phyloP scores from a whole-genome alignment of 1,140 invertebrate genomes.

The Phortica variegata region DNA sequence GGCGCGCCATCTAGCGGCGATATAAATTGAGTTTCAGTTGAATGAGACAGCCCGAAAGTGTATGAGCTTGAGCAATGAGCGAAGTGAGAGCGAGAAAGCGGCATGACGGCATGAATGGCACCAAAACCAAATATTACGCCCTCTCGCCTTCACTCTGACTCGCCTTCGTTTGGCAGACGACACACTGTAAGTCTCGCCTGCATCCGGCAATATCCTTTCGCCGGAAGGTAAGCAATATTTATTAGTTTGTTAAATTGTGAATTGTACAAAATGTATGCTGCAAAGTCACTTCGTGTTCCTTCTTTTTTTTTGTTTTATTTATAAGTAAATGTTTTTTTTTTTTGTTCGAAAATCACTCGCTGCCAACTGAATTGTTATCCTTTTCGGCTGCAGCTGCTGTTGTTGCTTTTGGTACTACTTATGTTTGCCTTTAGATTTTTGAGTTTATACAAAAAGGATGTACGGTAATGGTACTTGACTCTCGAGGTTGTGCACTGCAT shows the following conservation, averaged over 20 bases:
- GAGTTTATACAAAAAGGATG: constrained; percentile 2
- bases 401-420: constrained; percentile 7
- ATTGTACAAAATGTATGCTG: constrained; percentile 26
- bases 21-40: neutral
- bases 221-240: constrained; percentile 54
- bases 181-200: neutral
- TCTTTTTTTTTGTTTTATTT: neutral
- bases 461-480: constrained; percentile 9
- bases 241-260: constrained; percentile 57
- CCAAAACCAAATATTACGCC: too few relatives aligned
- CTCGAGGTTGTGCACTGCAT: constrained; percentile 12
- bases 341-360: constrained; percentile 11
- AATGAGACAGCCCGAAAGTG: too few relatives aligned
- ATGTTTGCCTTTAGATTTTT: constrained; percentile 6
- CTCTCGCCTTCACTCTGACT: too few relatives aligned
- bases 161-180: too few relatives aligned
- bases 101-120: too few relatives aligned
- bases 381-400: neutral
- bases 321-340: constrained; percentile 13
- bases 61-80: too few relatives aligned
- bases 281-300: constrained; percentile 21
- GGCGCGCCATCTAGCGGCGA: neutral
- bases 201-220: constrained; percentile 17
- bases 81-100: too few relatives aligned
- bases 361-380: neutral